Conservation (phyloP, 2,888 invertebrate genomes). For the Sturmia bella region DNA sequence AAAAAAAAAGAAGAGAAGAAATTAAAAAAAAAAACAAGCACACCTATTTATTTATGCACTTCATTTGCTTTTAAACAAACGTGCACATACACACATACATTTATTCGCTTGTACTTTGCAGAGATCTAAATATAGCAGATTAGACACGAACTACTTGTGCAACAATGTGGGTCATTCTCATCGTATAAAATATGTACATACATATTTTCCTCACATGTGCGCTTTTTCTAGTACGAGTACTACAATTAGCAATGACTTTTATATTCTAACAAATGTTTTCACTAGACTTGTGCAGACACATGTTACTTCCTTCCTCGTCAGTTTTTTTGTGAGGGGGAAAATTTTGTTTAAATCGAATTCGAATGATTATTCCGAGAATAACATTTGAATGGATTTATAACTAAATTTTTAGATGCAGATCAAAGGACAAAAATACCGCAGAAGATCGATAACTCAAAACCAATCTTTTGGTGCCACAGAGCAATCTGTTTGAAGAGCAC, state of each 20-base stretch:
- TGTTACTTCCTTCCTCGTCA: no score
- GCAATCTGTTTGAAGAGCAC: no score
- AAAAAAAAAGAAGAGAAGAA: neutral
- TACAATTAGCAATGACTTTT: constrained; percentile 28
- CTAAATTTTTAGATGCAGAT: no score
- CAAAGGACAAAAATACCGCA: no score
- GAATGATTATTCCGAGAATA: no score
- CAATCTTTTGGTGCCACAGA: no score
- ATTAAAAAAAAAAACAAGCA: neutral
- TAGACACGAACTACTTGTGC: constrained; percentile 8
- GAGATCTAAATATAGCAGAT: constrained; percentile 14
- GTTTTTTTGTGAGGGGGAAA: no score
- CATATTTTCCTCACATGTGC: neutral
- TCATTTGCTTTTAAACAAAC: neutral
- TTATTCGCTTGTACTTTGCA: neutral
- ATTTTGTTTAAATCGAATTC: no score
- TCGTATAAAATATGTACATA: neutral
- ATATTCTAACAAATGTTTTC: neutral
- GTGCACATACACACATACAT: neutral
- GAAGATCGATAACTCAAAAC: no score
- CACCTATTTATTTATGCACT: no score
- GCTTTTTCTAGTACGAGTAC: neutral
- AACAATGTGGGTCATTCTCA: constrained; percentile 16
- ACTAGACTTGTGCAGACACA: constrained; percentile 1
- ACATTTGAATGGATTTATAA: no score